A percentile compares a stretch with the other conserved stretches of the same genome.
These are phyloP conservation scores for Calonectris borealis DNA, from an alignment of 2,113 vertebrate genomes.

Conservation along the genomic window DNA sequence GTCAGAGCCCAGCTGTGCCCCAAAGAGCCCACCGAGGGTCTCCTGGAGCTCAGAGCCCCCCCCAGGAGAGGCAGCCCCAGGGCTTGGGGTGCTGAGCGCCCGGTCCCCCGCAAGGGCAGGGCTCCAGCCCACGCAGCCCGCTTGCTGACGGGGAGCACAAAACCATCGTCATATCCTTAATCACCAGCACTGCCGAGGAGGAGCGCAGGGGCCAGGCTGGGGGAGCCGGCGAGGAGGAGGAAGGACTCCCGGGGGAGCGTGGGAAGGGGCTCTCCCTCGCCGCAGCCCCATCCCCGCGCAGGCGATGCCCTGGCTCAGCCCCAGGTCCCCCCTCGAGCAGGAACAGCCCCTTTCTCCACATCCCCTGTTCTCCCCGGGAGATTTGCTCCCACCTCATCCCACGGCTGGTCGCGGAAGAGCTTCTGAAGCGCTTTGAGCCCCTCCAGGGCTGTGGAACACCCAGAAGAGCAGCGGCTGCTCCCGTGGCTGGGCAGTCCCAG, in stretches of 20 bases:
- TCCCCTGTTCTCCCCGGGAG: neutral
- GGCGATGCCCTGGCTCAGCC: neutral
- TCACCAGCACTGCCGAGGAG: neutral
- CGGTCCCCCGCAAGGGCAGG: neutral
- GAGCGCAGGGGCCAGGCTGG: neutral
- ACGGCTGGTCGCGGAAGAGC: rapidly evolving
- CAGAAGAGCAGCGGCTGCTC: rapidly evolving
- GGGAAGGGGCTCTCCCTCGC: neutral
- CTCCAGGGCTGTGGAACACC: neutral
- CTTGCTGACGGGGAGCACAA: neutral
- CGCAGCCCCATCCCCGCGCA: neutral
- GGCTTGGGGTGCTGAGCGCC: neutral
- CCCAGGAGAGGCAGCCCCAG: rapidly evolving
- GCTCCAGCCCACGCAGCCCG: neutral
- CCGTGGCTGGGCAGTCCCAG: neutral
- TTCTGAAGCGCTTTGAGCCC: neutral
- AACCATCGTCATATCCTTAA: neutral
- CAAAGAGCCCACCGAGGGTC: neutral
- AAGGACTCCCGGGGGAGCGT: neutral
- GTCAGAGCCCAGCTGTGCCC: neutral
- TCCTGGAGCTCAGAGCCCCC: neutral
- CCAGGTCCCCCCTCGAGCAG: rapidly evolving
- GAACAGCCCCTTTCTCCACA: neutral
- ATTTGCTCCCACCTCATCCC: neutral
- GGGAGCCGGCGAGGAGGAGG: neutral